phyloP scores from a whole-genome alignment of 2,888 invertebrate species.

The Endomychus coccineus region DNA sequence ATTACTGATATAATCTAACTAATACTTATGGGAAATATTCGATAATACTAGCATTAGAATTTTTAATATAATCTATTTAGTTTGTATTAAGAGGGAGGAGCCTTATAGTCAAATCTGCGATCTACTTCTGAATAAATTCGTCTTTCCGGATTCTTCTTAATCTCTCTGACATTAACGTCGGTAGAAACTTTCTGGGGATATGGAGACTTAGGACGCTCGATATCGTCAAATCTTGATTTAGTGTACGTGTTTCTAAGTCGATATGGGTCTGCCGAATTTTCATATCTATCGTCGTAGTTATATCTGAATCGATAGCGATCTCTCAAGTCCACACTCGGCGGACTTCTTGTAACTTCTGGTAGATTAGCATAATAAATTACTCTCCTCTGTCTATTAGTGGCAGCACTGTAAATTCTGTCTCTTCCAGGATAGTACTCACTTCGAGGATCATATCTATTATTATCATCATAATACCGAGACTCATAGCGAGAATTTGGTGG shows the following conservation, averaged over 20 bases:
- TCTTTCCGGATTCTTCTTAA: slow-evolving; percentile 41
- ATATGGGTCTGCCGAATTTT: slow-evolving; percentile 18
- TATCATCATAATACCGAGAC: too few species aligned
- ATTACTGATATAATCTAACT: too few species aligned
- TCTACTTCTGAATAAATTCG: slow-evolving; percentile 39
- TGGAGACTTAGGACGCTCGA: slow-evolving; percentile 26
- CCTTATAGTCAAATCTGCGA: slow-evolving; percentile 32
- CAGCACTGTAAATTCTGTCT: slow-evolving; percentile 5
- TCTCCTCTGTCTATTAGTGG: slow-evolving; percentile 50
- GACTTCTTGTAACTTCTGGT: slow-evolving; percentile 59
- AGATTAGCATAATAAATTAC: slow-evolving; percentile 65
- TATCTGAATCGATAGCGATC: slow-evolving; percentile 42
- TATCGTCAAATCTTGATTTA: slow-evolving; percentile 28
- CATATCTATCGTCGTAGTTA: slow-evolving; percentile 10
- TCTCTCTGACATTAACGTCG: slow-evolving; percentile 38
- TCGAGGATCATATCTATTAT: slow-evolving; percentile 2
- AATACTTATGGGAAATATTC: too few species aligned
- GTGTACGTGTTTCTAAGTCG: slow-evolving; percentile 25
- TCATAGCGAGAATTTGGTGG: too few species aligned
- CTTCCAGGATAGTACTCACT: slow-evolving; percentile 1
- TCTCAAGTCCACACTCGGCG: slow-evolving; percentile 50
- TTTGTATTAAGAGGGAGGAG: too few species aligned
- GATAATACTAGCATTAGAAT: too few species aligned
- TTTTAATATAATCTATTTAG: too few species aligned
- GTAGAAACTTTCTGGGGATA: slow-evolving; percentile 39